Percentiles rank a stretch among this genome's conserved stretches.
These are phyloP conservation scores for Astatoreochromis straeleni DNA, from an alignment of 2,113 vertebrate genomes.

Conservation along the genomic window DNA sequence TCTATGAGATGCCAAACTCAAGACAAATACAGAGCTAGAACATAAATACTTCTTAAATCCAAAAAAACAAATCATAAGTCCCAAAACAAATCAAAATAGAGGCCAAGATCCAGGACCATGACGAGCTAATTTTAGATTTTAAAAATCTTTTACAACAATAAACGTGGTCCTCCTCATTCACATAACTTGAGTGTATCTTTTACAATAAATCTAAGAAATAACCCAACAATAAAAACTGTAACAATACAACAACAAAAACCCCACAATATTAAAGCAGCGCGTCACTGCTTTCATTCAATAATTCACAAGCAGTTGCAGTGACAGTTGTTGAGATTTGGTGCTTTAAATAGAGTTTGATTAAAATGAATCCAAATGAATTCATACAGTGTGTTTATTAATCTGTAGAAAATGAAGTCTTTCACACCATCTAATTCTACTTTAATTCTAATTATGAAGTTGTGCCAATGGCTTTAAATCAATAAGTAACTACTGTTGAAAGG, in stretches of 20 bases:
- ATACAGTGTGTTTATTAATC: background rate
- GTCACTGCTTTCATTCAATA: background rate
- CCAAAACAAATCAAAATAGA: background rate
- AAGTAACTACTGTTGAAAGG: background rate
- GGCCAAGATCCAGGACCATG: background rate
- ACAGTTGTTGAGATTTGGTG: background rate
- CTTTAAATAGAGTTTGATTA: background rate
- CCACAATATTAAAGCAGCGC: background rate
- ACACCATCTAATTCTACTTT: background rate
- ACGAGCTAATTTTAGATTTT: background rate
- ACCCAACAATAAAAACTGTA: background rate
- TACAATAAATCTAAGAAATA: background rate
- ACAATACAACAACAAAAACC: accelerated
- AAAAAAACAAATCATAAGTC: background rate
- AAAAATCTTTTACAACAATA: background rate
- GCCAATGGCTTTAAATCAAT: background rate
- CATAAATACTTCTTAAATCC: background rate
- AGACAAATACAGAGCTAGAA: background rate
- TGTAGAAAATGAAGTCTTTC: background rate
- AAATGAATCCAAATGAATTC: background rate
- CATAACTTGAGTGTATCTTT: background rate
- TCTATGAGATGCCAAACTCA: background rate
- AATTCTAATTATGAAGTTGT: background rate
- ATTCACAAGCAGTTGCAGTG: background rate
- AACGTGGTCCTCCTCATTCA: background rate